Base-by-base conservation (phyloP, 2,797 vertebrate genomes). In the Fistularia tabacaria region DNA sequence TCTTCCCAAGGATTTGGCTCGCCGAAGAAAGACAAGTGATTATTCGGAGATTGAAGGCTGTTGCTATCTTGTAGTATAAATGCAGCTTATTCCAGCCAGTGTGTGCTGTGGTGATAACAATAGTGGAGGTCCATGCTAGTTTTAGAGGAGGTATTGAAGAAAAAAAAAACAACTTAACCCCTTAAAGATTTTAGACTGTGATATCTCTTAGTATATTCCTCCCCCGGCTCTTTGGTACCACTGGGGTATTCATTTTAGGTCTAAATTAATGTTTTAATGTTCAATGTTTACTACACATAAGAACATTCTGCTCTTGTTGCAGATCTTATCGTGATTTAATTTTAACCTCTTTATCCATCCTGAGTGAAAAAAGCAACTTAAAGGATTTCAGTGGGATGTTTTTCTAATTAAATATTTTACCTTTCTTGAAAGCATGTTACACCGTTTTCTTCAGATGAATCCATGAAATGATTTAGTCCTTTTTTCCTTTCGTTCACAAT, bases 31-130 rank as follows among this genome's bases (percentile, higher is more conserved):
- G 58, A 56, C 41, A n/a, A 54, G 13, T 39, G 44, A 59, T 66
- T 59, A 52, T 36, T 12, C n/a, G n/a, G 36, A 60, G 56, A 65
- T 76, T 52, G 70, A 60, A 65, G 51, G 36, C 39, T n/a, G n/a
- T 51, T 49, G 43, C 36, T 65, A 36, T 71, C 42, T 62, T 42
- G 8, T 25, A 43, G 38, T 9, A 52, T 25, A 25, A 58, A 36
- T 62, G 62, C 12, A 48, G 37, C 46, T n/a, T 36, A 54, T 61
- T 54, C 14, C 45, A 36, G 49, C 10, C 39, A 40, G 3, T 25
- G 10, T 59, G 53, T 12, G 46, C 36, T 51, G 47, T 53, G 15
- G 37, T 44, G 62, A 69, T 62, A 66, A 59, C 52, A n/a, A 46
- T 2, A 25, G 5, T 25, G 25, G 6, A 39, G 48, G 41, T 53